A percentile compares a stretch with the other conserved stretches of the same genome.
phyloP scores from a whole-genome alignment of 2,113 vertebrate species.

The Sisor rabdophorus region DNA sequence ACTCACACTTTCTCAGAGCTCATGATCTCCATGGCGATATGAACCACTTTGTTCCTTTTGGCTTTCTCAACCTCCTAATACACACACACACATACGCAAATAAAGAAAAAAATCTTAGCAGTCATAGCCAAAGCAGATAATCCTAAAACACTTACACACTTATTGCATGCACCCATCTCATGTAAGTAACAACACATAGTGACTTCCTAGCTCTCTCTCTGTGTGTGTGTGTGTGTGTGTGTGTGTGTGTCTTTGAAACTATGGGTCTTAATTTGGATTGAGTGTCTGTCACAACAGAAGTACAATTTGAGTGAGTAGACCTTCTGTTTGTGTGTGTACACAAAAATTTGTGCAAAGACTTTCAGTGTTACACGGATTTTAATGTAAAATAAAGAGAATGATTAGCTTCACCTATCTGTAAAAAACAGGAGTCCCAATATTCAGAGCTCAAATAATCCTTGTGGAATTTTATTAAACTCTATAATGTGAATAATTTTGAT shows the following conservation, averaged over 20 bases:
- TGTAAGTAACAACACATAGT: constrained; percentile 18
- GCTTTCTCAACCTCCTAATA: constrained; percentile 53
- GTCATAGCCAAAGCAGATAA: not conserved
- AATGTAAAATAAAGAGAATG: not conserved
- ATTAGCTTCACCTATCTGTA: not conserved
- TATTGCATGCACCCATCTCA: constrained; percentile 38
- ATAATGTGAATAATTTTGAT: too few relatives aligned
- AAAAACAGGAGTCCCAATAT: not conserved
- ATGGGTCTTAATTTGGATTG: constrained; percentile 43
- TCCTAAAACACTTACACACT: constrained; percentile 26
- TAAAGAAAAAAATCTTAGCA: not conserved
- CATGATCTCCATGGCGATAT: constrained; percentile 95
- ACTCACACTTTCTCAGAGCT: constrained; percentile 97
- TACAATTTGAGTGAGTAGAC: constrained; percentile 40
- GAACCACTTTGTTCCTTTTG: constrained; percentile 84
- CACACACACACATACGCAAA: constrained; percentile 23
- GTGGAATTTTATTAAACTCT: not conserved
- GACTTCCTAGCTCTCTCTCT: not conserved
- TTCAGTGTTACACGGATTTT: not conserved
- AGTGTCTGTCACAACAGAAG: constrained; percentile 20
- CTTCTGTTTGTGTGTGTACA: constrained; percentile 24
- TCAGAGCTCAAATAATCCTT: not conserved
- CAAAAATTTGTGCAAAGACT: too few relatives aligned
- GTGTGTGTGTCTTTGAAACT: not conserved
- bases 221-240: constrained; percentile 12